These are phyloP conservation scores for Gymnocheta viridis DNA, from an alignment of 2,888 invertebrate genomes.

Conservation along the genomic window DNA sequence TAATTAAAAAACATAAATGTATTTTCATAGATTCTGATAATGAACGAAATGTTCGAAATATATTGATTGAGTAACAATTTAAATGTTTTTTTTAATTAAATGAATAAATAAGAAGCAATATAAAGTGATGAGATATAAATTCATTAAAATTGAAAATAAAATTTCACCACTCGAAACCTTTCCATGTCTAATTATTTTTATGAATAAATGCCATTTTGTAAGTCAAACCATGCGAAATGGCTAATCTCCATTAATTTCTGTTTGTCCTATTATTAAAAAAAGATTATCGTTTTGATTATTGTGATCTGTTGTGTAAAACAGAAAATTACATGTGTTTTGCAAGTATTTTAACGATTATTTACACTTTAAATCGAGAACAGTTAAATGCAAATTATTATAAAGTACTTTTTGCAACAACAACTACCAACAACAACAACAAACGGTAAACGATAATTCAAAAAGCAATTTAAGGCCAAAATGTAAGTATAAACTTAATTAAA, in stretches of 20 bases:
- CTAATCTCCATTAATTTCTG: slow-evolving; percentile 30
- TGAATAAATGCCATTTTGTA: background rate
- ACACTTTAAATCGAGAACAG: slow-evolving; percentile 52
- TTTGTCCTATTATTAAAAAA: slow-evolving; percentile 42
- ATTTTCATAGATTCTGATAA: too few species aligned
- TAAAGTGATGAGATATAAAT: too few species aligned
- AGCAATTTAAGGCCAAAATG: slow-evolving; percentile 55
- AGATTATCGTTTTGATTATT: slow-evolving; percentile 44
- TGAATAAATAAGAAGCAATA: too few species aligned
- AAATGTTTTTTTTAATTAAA: too few species aligned
- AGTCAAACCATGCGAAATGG: background rate
- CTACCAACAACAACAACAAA: background rate
- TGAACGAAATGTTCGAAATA: too few species aligned
- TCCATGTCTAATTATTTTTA: background rate
- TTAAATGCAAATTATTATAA: slow-evolving; percentile 49
- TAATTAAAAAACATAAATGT: too few species aligned
- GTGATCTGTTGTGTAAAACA: slow-evolving; percentile 51
- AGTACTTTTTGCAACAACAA: slow-evolving; percentile 8
- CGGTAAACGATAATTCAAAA: slow-evolving; percentile 56
- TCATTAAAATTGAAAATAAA: too few species aligned
- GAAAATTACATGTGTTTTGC: slow-evolving; percentile 56
- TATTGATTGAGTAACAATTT: too few species aligned
- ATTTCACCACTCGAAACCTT: background rate
- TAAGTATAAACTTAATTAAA: slow-evolving; percentile 51
- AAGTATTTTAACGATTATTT: slow-evolving; percentile 53